phyloP scores from a whole-genome alignment of 2,113 vertebrate species.

The Orcinus orca region DNA sequence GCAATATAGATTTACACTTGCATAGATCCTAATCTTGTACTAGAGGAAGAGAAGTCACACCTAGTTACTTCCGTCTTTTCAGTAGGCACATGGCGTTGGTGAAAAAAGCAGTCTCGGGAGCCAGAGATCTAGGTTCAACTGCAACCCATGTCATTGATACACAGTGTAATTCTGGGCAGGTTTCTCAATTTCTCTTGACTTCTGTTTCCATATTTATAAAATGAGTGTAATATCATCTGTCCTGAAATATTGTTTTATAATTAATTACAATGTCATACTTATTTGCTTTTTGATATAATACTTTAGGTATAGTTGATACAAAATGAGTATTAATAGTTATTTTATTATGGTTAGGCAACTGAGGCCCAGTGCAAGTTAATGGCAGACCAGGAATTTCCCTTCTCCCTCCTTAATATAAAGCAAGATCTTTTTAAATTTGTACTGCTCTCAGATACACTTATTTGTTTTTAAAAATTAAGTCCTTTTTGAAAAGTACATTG shows the following conservation, averaged over 20 bases:
- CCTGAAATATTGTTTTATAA: conserved; percentile 3
- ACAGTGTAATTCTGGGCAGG: conserved; percentile 53
- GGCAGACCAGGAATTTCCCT: not conserved
- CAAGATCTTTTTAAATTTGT: not conserved
- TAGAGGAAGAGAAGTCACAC: not conserved
- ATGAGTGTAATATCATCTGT: not conserved
- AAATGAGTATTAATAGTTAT: not conserved
- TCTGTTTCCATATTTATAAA: conserved; percentile 42
- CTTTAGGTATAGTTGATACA: not conserved
- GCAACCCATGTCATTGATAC: not conserved
- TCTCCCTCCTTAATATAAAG: not conserved
- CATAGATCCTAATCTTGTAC: not conserved
- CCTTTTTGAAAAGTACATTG: not conserved
- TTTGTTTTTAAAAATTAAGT: not conserved
- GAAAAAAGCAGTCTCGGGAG: conserved; percentile 26
- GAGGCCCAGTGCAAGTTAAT: not conserved
- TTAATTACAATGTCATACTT: not conserved
- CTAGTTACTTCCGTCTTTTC: not conserved
- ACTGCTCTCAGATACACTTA: not conserved
- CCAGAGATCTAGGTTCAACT: conserved; percentile 3
- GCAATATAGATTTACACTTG: not conserved
- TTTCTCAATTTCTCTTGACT: conserved; percentile 8
- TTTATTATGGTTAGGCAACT: not conserved
- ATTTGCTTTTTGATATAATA: not conserved
- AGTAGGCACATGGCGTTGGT: not conserved